These are phyloP conservation scores for Channa maculata DNA, from an alignment of 2,113 vertebrate genomes.

Conservation along the genomic window DNA sequence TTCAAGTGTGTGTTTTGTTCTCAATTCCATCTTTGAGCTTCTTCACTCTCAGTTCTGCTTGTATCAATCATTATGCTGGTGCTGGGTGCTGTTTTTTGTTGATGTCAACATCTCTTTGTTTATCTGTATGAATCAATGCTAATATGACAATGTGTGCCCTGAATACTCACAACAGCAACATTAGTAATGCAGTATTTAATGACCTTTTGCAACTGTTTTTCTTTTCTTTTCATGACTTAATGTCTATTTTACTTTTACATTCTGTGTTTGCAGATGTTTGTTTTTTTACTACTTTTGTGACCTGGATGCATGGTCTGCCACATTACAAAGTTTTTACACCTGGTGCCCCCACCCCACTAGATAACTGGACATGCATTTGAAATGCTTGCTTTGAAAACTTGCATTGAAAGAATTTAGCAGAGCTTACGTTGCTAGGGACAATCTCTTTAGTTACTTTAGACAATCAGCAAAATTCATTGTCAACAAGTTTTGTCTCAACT, in stretches of 20 bases:
- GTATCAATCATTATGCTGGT: slow-evolving; percentile 45
- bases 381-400: not conserved
- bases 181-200: slow-evolving; percentile 45
- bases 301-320: no score
- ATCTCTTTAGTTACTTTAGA: no score
- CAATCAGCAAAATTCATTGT: no score
- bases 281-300: not conserved
- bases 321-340: no score
- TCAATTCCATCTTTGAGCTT: slow-evolving; percentile 7
- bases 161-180: slow-evolving; percentile 68
- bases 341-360: not conserved
- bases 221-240: not conserved
- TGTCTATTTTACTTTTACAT: not conserved
- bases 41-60: slow-evolving; percentile 35
- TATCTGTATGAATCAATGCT: slow-evolving; percentile 46
- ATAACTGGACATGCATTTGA: not conserved
- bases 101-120: slow-evolving; percentile 40
- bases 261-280: not conserved
- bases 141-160: slow-evolving; percentile 77
- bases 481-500: no score
- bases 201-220: slow-evolving; percentile 46
- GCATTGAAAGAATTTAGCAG: no score
- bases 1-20: slow-evolving; percentile 17
- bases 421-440: not conserved
- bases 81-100: slow-evolving; percentile 36